Evolutionary conservation across 2,888 invertebrate species (phyloP), one percentile per base, ranked within the genome.

Genomic region (Dynastes tityus): DNA sequence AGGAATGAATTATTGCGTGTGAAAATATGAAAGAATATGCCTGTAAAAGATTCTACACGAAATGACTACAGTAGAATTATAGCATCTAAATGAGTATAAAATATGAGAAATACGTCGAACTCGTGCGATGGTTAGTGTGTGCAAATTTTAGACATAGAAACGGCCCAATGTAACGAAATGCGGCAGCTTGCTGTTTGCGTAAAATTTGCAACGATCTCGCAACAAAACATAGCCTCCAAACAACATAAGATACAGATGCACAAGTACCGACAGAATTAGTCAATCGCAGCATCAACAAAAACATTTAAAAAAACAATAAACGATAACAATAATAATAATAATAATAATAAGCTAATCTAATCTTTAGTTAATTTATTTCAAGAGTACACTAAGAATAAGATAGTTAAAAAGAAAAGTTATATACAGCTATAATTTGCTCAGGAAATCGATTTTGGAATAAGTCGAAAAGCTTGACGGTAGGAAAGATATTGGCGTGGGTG

Each of bases 161-260:
- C 49, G 49, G 11, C 53, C 16, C 32, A 32, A 53, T 53, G n/a
- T 53, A 53, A 53, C 53, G 55, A 16, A 55, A 55, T 55, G 8
- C 22, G 45, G 45, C 11, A 11, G 45, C 11, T 22, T 55, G 22
- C 16, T 16, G 16, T 55, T 55, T n/a, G 53, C 16, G 27, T 49
- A 68, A 68, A 68, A 68, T 68, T 68, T 22, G 51, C 68, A 51
- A 27, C 68, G 68, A 51, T 68, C 27, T n/a, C 68, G 68, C 68
- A 68, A 68, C 45, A 45, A 45, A 45, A 45, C 68, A 68, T 51
- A 51, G 53, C 49, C 22, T 51, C 68, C 40, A 49, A 53, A 22
- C 11, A 68, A 0, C 5, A 32, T 32, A 32, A 32, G 32, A 32
- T 5, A 32, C 32, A 32, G 51, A 68, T 51, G 51, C 68, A 68